These are phyloP conservation scores for Dryobota labecula DNA, from an alignment of 2,888 invertebrate species.

Conservation along the genomic window DNA sequence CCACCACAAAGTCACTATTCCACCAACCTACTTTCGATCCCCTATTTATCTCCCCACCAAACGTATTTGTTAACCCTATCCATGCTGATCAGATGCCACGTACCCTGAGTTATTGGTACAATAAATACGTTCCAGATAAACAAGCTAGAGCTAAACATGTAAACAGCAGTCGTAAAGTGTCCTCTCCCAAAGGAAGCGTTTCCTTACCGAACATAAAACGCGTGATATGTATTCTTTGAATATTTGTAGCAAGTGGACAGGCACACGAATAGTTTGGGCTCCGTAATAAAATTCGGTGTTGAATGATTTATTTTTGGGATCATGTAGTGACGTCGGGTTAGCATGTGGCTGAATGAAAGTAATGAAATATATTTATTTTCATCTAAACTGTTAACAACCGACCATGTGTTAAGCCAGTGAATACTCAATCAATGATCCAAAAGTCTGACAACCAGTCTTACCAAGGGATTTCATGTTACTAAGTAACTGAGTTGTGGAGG, in stretches of 20 bases:
- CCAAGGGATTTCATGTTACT: no score
- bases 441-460: not conserved
- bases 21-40: constrained; percentile 25
- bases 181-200: constrained; percentile 59
- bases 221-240: constrained; percentile 64
- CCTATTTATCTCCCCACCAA: constrained; percentile 49
- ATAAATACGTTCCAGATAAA: constrained; percentile 81
- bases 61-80: constrained; percentile 63
- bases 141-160: constrained; percentile 72
- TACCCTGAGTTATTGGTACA: constrained; percentile 75
- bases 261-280: constrained; percentile 44
- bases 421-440: not conserved
- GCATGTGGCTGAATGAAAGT: not conserved
- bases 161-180: constrained; percentile 74
- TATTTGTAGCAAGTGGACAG: constrained; percentile 64
- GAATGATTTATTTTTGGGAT: constrained; percentile 53
- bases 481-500: no score
- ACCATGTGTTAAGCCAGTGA: not conserved
- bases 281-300: constrained; percentile 49
- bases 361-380: not conserved
- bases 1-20: constrained; percentile 29
- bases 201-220: constrained; percentile 58
- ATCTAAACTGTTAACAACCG: not conserved
- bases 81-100: constrained; percentile 61
- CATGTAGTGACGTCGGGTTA: constrained; percentile 18